Conservation (phyloP, 2,888 invertebrate genomes). For the Megaustenia siamemsis region DNA sequence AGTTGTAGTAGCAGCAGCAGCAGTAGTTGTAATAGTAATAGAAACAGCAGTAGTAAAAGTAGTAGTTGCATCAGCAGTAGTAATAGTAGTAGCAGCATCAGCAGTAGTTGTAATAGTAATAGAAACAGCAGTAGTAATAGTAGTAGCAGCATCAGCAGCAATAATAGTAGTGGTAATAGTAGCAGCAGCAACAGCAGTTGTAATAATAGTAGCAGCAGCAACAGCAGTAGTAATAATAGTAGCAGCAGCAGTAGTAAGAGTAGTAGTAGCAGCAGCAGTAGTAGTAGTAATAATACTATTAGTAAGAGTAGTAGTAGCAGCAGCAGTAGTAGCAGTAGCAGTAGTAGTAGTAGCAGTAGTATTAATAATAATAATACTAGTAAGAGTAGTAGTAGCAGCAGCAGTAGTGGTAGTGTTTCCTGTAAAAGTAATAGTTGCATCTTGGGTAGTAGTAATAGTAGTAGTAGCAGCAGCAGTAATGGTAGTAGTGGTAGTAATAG, state of each 20-base stretch:
- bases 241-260: background rate
- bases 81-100: no score
- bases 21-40: no score
- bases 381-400: conserved; percentile 38
- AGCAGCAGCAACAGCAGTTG: no score
- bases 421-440: background rate
- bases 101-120: no score
- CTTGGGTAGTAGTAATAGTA: conserved; percentile 7
- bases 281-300: conserved; percentile 46
- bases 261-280: conserved; percentile 37
- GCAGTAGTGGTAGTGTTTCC: conserved; percentile 20
- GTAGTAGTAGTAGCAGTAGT: conserved; percentile 46
- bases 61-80: no score
- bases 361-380: conserved; percentile 36
- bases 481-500: conserved; percentile 43
- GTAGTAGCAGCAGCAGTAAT: conserved; percentile 2
- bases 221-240: background rate
- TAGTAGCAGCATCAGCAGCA: no score
- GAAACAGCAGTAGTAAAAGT: no score
- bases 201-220: no score
- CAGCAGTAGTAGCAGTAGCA: conserved; percentile 44
- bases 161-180: no score
- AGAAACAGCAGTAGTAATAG: no score
- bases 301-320: conserved; percentile 44
- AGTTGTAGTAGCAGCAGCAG: no score